Evolutionary conservation across 2,797 vertebrate genomes (phyloP), one percentile per base, ranked within the genome.

Genomic region (Oceanodroma leucorhoa): DNA sequence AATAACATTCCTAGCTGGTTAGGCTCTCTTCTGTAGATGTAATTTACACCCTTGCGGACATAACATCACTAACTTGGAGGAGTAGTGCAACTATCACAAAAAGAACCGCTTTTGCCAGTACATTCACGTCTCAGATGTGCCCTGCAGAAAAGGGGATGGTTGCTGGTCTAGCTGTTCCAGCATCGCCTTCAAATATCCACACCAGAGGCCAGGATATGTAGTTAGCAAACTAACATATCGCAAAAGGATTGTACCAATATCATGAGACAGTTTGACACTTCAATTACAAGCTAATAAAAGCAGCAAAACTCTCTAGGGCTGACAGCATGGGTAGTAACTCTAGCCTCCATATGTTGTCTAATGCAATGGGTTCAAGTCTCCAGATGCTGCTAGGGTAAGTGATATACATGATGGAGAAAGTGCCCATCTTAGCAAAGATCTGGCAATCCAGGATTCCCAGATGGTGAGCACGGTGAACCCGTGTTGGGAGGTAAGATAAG

Each of bases 101-200:
- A 72, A 83, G 19, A 61, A 48, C 46, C 2, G 3, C 27, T 60
- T 72, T 50, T 54, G 53, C 45, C 6, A 14, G 22, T 66, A 6
- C 18, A 5, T 61, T 83, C 24, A 43, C 20, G 6, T 34, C 41
- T 83, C 20, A 8, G 23, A 17, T 78, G 46, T 66, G 65, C 40
- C 20, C 40, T 61, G 17, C 48, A 66, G 72, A 48, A 82, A 54
- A 54, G 32, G 34, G 20, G 22, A 10, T 14, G 27, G 11, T 48
- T 66, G 29, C 38, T 81, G 57, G 16, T 32, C 64, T 64, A 32
- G 57, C 64, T 82, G 5, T 70, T 64, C 57, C 50, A 57, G 36
- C 29, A 17, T 45, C 0, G 0, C 29, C 41, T 69, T 69, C 1
- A 5, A 46, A 29, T 38, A 45, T 19, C 53, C 32, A 22, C 32